Evolutionary conservation across 2,888 invertebrate species (phyloP).

Genomic region (Andricus curvator): DNA sequence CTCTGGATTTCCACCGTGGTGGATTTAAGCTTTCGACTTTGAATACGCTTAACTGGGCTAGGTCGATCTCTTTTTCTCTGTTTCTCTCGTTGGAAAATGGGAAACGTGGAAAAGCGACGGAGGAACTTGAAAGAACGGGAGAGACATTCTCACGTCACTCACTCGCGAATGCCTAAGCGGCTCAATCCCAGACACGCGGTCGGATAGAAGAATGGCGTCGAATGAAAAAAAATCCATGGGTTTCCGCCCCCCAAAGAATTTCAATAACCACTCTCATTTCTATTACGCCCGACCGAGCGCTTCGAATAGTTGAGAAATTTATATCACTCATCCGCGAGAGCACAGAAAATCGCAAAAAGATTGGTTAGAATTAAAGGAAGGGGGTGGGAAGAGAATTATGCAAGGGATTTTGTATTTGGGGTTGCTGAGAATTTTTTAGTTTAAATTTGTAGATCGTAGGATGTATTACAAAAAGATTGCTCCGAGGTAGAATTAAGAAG

Average conservation of each 20-base stretch:
- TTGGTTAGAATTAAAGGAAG: slow-evolving; percentile 43
- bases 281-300: slow-evolving; percentile 53
- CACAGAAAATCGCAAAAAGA: neutral
- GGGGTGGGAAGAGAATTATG: neutral
- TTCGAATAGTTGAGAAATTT: slow-evolving; percentile 18
- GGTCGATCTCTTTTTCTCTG: slow-evolving; percentile 27
- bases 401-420: neutral
- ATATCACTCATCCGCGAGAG: slow-evolving; percentile 21
- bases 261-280: slow-evolving; percentile 69
- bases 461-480: too few species aligned
- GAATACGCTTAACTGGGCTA: slow-evolving; percentile 39
- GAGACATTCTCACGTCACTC: slow-evolving; percentile 68
- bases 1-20: slow-evolving; percentile 46
- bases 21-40: slow-evolving; percentile 52
- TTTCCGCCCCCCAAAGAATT: slow-evolving; percentile 64
- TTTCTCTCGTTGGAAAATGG: slow-evolving; percentile 21
- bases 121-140: slow-evolving; percentile 45
- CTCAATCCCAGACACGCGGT: slow-evolving; percentile 53
- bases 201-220: slow-evolving; percentile 54
- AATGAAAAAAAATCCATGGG: slow-evolving; percentile 49
- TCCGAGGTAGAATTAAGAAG: too few species aligned
- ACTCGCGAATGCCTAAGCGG: slow-evolving; percentile 55
- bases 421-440: neutral
- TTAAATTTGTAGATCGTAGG: neutral
- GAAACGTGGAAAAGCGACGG: slow-evolving; percentile 8